phyloP scores from a whole-genome alignment of 1,140 invertebrate genomes.

The Onthophagus taurus region DNA sequence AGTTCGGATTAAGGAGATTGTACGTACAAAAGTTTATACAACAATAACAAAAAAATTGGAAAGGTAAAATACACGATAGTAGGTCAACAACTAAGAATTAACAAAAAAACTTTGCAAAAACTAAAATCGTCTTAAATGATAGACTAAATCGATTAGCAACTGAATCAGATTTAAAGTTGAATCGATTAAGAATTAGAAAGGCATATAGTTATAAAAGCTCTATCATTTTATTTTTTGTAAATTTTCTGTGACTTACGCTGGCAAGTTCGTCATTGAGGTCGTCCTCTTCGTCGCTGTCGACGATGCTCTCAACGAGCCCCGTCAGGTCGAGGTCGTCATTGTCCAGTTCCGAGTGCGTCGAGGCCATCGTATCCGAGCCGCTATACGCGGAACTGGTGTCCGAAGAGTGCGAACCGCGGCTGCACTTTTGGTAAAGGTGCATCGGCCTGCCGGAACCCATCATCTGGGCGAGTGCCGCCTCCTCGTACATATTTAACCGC shows the following conservation, averaged over 20 bases:
- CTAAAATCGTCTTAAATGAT: too few relatives aligned
- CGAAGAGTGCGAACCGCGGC: constrained; percentile 78
- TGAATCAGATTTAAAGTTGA: too few relatives aligned
- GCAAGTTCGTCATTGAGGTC: constrained; percentile 86
- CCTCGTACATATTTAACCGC: constrained; percentile 46
- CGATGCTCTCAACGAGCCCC: constrained; percentile 86
- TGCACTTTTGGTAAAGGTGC: constrained; percentile 55
- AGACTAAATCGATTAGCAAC: too few relatives aligned
- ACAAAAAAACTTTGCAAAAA: too few relatives aligned
- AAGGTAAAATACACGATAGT: too few relatives aligned
- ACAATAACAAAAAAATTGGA: too few relatives aligned
- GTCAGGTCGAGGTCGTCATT: constrained; percentile 85
- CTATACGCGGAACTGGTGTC: constrained; percentile 93
- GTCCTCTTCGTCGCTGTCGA: constrained; percentile 92
- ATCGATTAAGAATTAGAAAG: too few relatives aligned
- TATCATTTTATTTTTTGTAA: too few relatives aligned
- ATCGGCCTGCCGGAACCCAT: constrained; percentile 17
- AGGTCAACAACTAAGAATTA: too few relatives aligned
- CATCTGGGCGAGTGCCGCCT: constrained; percentile 19
- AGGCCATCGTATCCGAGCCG: constrained; percentile 93
- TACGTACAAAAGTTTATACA: too few relatives aligned
- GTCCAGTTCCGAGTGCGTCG: constrained; percentile 75
- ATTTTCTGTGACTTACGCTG: constrained; percentile 60
- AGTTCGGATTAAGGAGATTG: too few relatives aligned
- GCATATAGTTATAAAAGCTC: too few relatives aligned